Evolutionary conservation across 2,113 vertebrate genomes (phyloP).

Genomic region (Hydrochoerus hydrochaeris): DNA sequence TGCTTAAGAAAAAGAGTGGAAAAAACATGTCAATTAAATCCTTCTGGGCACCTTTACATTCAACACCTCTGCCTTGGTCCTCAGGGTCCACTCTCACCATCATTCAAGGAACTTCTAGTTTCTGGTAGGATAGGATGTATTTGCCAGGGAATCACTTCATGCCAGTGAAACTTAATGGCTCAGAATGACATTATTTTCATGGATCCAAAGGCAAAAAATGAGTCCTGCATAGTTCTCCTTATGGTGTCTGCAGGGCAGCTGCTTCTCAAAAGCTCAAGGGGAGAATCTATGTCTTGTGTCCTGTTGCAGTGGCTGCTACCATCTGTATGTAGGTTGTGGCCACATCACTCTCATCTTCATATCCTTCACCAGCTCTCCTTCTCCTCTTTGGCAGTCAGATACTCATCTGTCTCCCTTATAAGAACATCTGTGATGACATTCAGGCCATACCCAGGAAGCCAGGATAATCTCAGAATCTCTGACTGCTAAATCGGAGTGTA

Average conservation of each 20-base stretch:
- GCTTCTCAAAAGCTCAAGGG: not conserved
- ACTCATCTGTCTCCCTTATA: not conserved
- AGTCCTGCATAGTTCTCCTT: not conserved
- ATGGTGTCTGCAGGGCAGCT: not conserved
- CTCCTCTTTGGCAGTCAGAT: not conserved
- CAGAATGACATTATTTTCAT: not conserved
- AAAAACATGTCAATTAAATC: not conserved
- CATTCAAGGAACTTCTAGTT: not conserved
- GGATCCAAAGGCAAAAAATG: not conserved
- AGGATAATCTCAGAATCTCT: not conserved
- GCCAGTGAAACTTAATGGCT: not conserved
- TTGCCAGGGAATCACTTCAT: not conserved
- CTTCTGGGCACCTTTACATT: not conserved
- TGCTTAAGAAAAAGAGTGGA: too few relatives aligned
- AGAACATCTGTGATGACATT: not conserved
- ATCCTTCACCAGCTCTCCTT: not conserved
- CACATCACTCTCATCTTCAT: not conserved
- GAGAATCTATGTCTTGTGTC: not conserved
- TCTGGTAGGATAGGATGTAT: not conserved
- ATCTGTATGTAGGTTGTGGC: not conserved
- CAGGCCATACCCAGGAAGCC: not conserved
- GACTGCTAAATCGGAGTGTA: not conserved
- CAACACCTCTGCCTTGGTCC: not conserved
- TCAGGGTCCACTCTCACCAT: not conserved
- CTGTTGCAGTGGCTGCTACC: not conserved